These are phyloP conservation scores for Drosophila pseudoananassae DNA, from an alignment of 1,140 invertebrate genomes.

Conservation along the genomic window DNA sequence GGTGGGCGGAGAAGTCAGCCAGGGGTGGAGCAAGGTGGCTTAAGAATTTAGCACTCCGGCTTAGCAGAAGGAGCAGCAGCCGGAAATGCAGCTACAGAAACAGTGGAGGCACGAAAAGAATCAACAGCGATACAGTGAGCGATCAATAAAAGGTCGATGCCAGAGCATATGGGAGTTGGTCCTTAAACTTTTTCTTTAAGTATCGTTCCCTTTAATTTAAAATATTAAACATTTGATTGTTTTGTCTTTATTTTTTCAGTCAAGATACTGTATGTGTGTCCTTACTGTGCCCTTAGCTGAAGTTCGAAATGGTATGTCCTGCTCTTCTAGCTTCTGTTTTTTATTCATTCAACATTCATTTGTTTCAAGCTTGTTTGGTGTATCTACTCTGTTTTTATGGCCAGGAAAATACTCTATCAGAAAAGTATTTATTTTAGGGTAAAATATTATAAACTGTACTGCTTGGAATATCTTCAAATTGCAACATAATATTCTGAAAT, in stretches of 20 bases:
- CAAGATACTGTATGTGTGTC: neutral
- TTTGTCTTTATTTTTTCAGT: neutral
- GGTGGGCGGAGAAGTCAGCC: neutral
- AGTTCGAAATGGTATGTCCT: conserved; percentile 20
- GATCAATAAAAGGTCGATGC: neutral
- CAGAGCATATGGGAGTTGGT: no score
- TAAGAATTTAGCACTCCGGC: conserved; percentile 68
- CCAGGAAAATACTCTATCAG: conserved; percentile 31
- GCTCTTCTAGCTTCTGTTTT: conserved; percentile 17
- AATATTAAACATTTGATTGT: neutral
- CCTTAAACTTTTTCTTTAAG: no score
- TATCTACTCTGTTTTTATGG: conserved; percentile 11
- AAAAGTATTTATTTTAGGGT: neutral
- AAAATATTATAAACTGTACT: no score
- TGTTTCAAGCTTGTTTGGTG: conserved; percentile 48
- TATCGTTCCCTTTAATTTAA: no score
- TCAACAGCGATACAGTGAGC: conserved; percentile 2
- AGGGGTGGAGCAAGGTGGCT: conserved; percentile 1
- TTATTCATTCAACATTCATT: conserved; percentile 62
- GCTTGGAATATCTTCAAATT: no score
- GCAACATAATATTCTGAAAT: no score
- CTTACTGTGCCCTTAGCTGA: neutral
- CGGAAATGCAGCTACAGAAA: conserved; percentile 46
- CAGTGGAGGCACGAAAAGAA: conserved; percentile 20
- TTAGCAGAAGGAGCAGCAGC: conserved; percentile 54